Evolutionary conservation across 2,113 vertebrate genomes (phyloP).

Genomic region (Phainopepla nitens): DNA sequence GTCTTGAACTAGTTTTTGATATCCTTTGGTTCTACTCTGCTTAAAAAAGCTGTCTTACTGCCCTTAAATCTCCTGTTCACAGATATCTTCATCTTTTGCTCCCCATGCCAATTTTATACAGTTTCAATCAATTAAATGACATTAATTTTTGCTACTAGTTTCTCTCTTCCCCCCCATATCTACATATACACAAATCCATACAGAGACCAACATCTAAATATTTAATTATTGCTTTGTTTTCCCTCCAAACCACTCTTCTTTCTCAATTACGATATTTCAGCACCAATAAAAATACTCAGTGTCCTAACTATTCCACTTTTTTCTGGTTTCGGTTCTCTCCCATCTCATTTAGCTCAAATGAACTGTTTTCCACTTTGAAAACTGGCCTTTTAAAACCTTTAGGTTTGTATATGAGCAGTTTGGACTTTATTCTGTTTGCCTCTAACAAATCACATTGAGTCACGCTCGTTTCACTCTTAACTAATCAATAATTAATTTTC

Average conservation of each 20-base stretch:
- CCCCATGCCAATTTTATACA: neutral
- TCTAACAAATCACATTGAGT: slow-evolving; percentile 24
- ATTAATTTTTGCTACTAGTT: neutral
- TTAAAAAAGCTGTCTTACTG: neutral
- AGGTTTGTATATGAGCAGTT: neutral
- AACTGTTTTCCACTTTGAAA: slow-evolving; percentile 9
- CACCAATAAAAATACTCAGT: neutral
- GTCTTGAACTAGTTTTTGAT: neutral
- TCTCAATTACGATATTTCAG: neutral
- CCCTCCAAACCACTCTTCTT: neutral
- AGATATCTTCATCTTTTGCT: neutral
- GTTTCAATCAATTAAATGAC: neutral
- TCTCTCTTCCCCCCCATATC: neutral
- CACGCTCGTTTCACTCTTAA: neutral
- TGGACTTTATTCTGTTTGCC: slow-evolving; percentile 68
- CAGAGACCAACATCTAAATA: neutral
- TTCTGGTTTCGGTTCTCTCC: neutral
- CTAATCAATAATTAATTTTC: slow-evolving; percentile 47
- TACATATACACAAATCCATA: neutral
- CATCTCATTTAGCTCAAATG: neutral
- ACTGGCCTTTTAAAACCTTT: slow-evolving; percentile 11
- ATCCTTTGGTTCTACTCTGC: neutral
- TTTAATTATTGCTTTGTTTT: neutral
- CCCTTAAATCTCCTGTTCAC: neutral
- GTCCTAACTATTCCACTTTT: neutral